Base-by-base conservation (phyloP, 1,140 invertebrate genomes). In the Cydia fagiglandana region DNA sequence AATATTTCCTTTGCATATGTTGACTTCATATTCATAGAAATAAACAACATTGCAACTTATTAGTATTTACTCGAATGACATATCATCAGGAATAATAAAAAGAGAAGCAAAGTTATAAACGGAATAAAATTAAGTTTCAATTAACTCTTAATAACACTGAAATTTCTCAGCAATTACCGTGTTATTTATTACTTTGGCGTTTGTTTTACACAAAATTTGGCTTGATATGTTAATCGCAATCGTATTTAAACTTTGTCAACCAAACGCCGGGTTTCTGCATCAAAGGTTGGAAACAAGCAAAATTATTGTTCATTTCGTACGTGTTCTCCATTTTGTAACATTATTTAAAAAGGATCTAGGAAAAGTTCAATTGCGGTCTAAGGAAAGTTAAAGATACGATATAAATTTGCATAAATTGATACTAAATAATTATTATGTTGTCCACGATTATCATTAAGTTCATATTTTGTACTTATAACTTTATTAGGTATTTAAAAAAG, bases 211-310 rank as follows among this genome's bases (percentile, higher is more conserved):
- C 30, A 38, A 70, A 70, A 70, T 70, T 70, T 38, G 20, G 66
- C 66, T 70, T 70, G 38, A 45, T 70, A 70, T 70, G 66, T 38
- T 45, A 70, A 70, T 41, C 66, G n/a, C 34, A 41, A 70, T 70
- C 66, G n/a, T 70, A 70, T 70, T 70, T 15, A 70, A 70, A 70
- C 66, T 70, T 70, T 20, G 66, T 70, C 17, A 20, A 45, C 66
- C 66, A 70, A 70, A 38, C 10, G 30, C 66, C 30, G 38, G 9
- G 15, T 70, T 17, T 38, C 28, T 45, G 34, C 20, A 4, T n/a
- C 34, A 41, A 70, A n/a, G 66, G 38, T 38, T 70, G 56, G 64
- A 10, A 68, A 34, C n/a, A 47, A 5, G 34, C 20, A 15, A 70
- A 70, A 38, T n/a, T 38, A 70, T 70, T 70, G 56, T 61, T 70